These are phyloP conservation scores for Galaxias olidus DNA, from an alignment of 2,797 vertebrate species.

Conservation along the genomic window DNA sequence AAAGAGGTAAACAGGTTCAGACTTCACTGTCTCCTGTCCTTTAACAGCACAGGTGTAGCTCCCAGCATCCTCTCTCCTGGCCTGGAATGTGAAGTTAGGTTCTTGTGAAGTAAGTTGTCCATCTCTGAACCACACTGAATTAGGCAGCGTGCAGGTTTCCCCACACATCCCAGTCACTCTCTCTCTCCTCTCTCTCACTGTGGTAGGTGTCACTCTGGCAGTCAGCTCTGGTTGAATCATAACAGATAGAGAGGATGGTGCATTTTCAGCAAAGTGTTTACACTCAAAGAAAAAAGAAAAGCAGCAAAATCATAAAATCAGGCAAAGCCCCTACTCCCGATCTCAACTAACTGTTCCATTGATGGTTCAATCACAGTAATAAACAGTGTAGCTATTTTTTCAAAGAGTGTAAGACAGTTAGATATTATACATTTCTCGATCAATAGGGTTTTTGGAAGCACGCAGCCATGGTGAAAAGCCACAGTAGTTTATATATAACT, in stretches of 20 bases:
- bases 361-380: too few species aligned
- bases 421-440: too few species aligned
- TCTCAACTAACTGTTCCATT: too few species aligned
- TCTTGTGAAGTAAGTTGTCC: slow-evolving; percentile 28
- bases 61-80: slow-evolving; percentile 50
- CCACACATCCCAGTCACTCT: slow-evolving; percentile 42
- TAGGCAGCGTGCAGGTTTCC: slow-evolving; percentile 19
- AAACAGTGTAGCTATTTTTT: too few species aligned
- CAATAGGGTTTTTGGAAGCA: too few species aligned
- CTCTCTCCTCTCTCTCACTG: slow-evolving; percentile 51
- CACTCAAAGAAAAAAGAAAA: too few species aligned
- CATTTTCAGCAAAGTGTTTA: too few species aligned
- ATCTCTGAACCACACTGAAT: slow-evolving; percentile 48
- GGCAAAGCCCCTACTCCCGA: too few species aligned
- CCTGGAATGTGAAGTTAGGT: slow-evolving; percentile 17
- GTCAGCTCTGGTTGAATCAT: slow-evolving; percentile 42
- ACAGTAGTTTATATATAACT: too few species aligned
- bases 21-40: slow-evolving; percentile 23
- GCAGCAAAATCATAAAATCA: too few species aligned
- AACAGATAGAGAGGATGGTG: slow-evolving; percentile 9
- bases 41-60: slow-evolving; percentile 46
- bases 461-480: too few species aligned
- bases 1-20: slow-evolving; percentile 43
- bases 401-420: too few species aligned
- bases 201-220: slow-evolving; percentile 29